A percentile compares a stretch with the other conserved stretches of the same genome.
These are phyloP conservation scores for Phylloscopus trochilus DNA, from an alignment of 2,113 vertebrate genomes.

Conservation along the genomic window DNA sequence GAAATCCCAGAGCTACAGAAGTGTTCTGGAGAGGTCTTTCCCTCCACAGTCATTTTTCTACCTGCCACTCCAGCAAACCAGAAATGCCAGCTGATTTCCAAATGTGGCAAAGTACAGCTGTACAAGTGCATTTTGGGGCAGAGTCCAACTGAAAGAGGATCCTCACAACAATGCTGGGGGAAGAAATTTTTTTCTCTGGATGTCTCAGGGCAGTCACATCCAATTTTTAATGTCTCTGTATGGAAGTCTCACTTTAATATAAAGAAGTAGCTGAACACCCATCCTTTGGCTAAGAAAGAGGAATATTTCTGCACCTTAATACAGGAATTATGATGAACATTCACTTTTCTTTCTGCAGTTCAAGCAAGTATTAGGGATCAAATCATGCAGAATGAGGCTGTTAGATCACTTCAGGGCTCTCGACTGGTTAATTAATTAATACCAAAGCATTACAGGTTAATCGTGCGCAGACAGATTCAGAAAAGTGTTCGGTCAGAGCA, in stretches of 20 bases:
- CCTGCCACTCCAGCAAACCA: neutral
- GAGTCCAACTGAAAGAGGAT: neutral
- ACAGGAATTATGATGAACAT: neutral
- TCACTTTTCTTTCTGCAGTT: neutral
- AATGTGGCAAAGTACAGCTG: neutral
- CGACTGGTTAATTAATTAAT: constrained; percentile 40
- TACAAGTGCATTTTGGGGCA: neutral
- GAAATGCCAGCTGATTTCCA: neutral
- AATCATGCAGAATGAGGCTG: neutral
- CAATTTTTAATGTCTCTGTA: constrained; percentile 6
- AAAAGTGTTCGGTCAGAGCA: constrained; percentile 57
- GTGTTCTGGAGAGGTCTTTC: neutral
- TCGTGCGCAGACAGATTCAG: neutral
- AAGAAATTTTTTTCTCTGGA: neutral
- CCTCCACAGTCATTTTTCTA: neutral
- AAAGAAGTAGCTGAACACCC: neutral
- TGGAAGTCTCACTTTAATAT: constrained; percentile 58
- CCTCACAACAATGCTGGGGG: neutral
- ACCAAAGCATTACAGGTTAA: constrained; percentile 31
- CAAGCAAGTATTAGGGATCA: neutral
- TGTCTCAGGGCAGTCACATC: neutral
- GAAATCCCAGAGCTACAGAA: neutral
- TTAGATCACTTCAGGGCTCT: constrained; percentile 13
- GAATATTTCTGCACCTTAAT: neutral
- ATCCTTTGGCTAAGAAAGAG: neutral